Evolutionary conservation across 1,140 invertebrate genomes (phyloP), one percentile per base, ranked within the genome.

Genomic region (Melanaphis sacchari): DNA sequence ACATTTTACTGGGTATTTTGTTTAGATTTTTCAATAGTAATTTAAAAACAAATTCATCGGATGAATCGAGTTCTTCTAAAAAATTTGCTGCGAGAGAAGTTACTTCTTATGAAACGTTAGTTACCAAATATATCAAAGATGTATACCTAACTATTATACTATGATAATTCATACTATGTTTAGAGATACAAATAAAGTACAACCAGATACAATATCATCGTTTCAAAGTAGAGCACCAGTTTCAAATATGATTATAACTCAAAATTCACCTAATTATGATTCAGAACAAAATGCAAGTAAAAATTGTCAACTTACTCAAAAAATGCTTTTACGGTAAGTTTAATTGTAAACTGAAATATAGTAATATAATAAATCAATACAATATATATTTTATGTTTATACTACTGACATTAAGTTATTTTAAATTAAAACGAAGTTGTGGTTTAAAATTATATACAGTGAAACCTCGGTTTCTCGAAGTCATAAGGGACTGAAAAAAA

Each of bases 11-110:
- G 59, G 76, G 22, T 89, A 24, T 46, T 91, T 91, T 90, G 94
- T 94, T 93, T 94, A 95, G 97, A 94, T 98, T 98, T 95, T 98
- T 98, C 95, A 97, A 97, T 94, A 98, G 97, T 95, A 97, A 98
- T 94, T 97, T 97, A 6, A 96, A 96, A 94, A 96, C 96, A 5
- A 96, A 96, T 3, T 95, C 95, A 41, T 96, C 95, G 36, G 95
- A 94, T 93, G 94, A 94, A 26, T 94, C 89, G 18, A 92, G 41
- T 82, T 84, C 38, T 92, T 43, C 43, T 41, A 92, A 82, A 49
- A 43, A 59, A 90, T 22, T 54, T 22, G 22, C 11, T 40, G 18
- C 9, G 41, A 40, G 38, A 59, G 22, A 90, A 66, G 21, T 90
- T 24, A 66, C 26, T 90, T 26, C 8, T n/a, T 59, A 66, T 11